Evolutionary conservation across 2,888 invertebrate species (phyloP).

Genomic region (Crocallis elinguaria): DNA sequence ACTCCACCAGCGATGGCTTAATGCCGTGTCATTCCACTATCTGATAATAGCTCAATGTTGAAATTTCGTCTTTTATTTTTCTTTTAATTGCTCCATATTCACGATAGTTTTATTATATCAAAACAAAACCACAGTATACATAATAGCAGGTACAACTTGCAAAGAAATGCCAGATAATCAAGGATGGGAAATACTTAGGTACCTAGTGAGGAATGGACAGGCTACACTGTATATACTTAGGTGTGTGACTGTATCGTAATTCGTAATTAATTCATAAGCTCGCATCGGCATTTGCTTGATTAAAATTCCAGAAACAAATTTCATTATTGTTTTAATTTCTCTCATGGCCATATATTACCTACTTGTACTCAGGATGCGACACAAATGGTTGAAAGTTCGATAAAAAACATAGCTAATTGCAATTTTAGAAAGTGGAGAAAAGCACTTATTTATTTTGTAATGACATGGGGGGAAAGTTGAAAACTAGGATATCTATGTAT

Average conservation of each 20-base stretch:
- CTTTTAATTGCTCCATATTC: constrained; percentile 19
- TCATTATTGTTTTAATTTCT: neutral
- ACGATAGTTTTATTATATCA: constrained; percentile 11
- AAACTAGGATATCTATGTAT: neutral
- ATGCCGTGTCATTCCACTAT: constrained; percentile 60
- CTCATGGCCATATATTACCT: too few species aligned
- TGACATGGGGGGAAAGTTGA: constrained; percentile 8
- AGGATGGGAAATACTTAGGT: too few species aligned
- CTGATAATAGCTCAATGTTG: constrained; percentile 62
- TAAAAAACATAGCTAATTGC: constrained; percentile 18
- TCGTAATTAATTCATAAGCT: constrained; percentile 23
- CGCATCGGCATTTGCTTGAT: too few species aligned
- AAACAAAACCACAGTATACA: too few species aligned
- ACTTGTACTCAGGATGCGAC: constrained; percentile 15
- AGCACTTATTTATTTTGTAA: neutral
- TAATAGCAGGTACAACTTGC: too few species aligned
- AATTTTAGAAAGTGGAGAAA: constrained; percentile 12
- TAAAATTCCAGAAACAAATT: too few species aligned
- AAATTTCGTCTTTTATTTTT: constrained; percentile 33
- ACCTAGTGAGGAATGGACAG: too few species aligned
- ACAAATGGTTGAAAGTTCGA: constrained; percentile 20
- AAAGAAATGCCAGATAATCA: too few species aligned
- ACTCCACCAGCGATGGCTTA: constrained; percentile 64
- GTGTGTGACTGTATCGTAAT: too few species aligned
- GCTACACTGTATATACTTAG: too few species aligned